Evolutionary conservation across 2,797 vertebrate species (phyloP), one percentile per base, ranked within the genome.

Genomic region (Sebastes taczanowskii): DNA sequence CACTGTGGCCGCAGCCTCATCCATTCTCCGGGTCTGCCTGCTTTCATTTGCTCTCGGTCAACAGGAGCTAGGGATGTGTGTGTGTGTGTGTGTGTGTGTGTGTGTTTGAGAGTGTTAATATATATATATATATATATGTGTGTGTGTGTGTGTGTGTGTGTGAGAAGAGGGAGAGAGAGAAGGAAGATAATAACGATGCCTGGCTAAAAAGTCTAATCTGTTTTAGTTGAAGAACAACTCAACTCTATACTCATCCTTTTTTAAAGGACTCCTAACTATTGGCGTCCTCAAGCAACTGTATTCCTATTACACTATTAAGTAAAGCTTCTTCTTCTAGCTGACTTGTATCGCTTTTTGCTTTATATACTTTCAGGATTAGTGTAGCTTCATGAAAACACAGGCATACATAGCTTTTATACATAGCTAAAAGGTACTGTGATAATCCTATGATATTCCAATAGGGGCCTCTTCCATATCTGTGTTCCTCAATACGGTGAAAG

Each of bases 41-140:
- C 86, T 91, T 90, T 90, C 86, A 84, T 91, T 93, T 91, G 88
- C 86, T 83, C 81, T 85, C 69, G 83, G 88, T 93, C 91, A 93
- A 91, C 83, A 68, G 25, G 65, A 85, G 69, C 78, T 71, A 72
- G 62, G 34, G 61, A 65, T 83, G 74, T 83, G 82, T 67, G 72
- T 65, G 67, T 61, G 63, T 53, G 70, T 56, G 72, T 83, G 74
- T 83, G 82, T 66, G 72, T 65, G 66, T 61, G 82, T 66, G 72
- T 65, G 72, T 65, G 66, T 61, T 68, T 59, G 52, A 34, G 72
- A 35, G 77, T 52, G 68, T 22, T 49, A 18, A n/a, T 23, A 25
- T 42, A 59, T 10, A 42, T n/a, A n/a, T n/a, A 7, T 38, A 22
- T 7, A 3, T 25, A 3, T 25, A 4, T 27, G 1, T 29, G 1